These are phyloP conservation scores for Sycophila sp. DNA, from an alignment of 1,140 invertebrate species.

Conservation along the genomic window DNA sequence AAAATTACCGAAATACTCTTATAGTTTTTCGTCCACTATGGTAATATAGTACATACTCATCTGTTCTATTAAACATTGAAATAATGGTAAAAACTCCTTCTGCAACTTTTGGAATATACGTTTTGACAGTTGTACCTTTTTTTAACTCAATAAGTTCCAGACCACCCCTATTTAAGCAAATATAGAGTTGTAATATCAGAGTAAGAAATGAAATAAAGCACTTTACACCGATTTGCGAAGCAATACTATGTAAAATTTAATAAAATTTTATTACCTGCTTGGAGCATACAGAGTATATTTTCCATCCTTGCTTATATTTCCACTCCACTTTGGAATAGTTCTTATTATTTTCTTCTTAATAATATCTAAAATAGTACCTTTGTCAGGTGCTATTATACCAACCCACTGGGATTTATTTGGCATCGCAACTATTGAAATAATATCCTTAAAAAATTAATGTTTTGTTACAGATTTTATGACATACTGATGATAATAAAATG, in stretches of 20 bases:
- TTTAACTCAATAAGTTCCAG: constrained; percentile 90
- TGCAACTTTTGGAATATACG: constrained; percentile 90
- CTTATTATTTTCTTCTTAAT: constrained; percentile 81
- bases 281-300: constrained; percentile 94
- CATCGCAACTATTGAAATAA: constrained; percentile 77
- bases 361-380: constrained; percentile 87
- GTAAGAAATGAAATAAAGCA: too few relatives aligned
- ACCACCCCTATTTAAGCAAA: constrained; percentile 76
- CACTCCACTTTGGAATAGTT: constrained; percentile 84
- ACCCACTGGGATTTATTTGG: constrained; percentile 85
- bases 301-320: constrained; percentile 85
- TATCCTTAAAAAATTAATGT: constrained; percentile 66
- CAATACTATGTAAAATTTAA: too few relatives aligned
- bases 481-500: not conserved
- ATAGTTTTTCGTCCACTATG: constrained; percentile 94
- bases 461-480: not conserved
- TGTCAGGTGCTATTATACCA: constrained; percentile 89
- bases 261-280: constrained; percentile 68
- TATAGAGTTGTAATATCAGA: too few relatives aligned
- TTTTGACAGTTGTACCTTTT: constrained; percentile 82
- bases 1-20: constrained; percentile 84
- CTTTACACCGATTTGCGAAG: too few relatives aligned
- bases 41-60: constrained; percentile 96
- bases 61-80: constrained; percentile 92
- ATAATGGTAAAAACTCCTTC: constrained; percentile 97